phyloP scores from a whole-genome alignment of 2,888 invertebrate species.

The Cepaea hortensis region DNA sequence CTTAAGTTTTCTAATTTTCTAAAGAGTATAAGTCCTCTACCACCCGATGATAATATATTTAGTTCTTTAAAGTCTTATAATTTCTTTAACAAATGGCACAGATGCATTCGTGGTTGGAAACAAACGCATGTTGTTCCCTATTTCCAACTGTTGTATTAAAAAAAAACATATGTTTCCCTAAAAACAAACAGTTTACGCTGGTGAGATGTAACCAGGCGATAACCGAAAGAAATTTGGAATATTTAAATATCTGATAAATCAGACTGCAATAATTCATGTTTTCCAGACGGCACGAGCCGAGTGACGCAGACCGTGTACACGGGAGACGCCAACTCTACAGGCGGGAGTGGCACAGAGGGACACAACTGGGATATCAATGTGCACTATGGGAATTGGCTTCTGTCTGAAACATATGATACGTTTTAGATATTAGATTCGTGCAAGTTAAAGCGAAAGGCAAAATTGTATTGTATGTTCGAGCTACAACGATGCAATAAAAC shows the following conservation, averaged over 20 bases:
- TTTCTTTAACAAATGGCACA: too few relatives aligned
- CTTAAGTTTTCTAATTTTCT: too few relatives aligned
- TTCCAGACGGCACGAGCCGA: not conserved
- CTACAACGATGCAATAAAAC: too few relatives aligned
- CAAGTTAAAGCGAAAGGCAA: not conserved
- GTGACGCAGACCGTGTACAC: constrained; percentile 9
- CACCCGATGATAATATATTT: too few relatives aligned
- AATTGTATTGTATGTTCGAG: too few relatives aligned
- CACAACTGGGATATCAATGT: not conserved
- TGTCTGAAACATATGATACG: not conserved
- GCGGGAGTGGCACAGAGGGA: too few relatives aligned
- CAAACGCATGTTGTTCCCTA: too few relatives aligned
- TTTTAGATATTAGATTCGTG: not conserved
- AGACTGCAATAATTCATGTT: not conserved
- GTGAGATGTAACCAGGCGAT: not conserved
- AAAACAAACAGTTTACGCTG: not conserved
- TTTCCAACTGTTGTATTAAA: not conserved
- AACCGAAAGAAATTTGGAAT: not conserved
- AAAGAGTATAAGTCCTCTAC: too few relatives aligned
- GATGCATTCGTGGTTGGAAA: too few relatives aligned
- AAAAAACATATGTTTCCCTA: not conserved
- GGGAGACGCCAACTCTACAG: not conserved
- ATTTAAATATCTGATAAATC: not conserved
- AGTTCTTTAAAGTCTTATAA: too few relatives aligned
- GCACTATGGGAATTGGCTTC: not conserved